Evolutionary conservation across 2,113 vertebrate genomes (phyloP).

Genomic region (Aegithalos caudatus): DNA sequence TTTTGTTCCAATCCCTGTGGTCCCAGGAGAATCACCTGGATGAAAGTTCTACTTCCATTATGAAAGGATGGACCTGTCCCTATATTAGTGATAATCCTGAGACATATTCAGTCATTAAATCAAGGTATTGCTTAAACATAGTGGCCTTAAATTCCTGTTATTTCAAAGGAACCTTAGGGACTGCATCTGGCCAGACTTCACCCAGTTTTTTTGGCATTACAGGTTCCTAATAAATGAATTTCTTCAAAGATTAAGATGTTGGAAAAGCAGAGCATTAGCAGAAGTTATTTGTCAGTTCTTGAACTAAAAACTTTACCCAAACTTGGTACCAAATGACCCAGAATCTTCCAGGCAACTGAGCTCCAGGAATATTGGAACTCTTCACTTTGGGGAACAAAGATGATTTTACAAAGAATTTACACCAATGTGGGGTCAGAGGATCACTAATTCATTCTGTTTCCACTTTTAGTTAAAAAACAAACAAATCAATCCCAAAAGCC

Average conservation of each 20-base stretch:
- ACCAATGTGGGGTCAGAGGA: neutral
- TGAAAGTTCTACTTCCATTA: neutral
- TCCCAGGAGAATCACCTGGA: neutral
- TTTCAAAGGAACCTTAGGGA: neutral
- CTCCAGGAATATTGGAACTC: neutral
- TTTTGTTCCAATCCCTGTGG: neutral
- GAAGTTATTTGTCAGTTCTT: neutral
- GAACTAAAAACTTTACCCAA: neutral
- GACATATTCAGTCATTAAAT: neutral
- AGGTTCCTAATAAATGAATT: neutral
- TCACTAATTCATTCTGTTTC: neutral
- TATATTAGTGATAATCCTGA: neutral
- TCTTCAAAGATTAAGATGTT: neutral
- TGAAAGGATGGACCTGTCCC: neutral
- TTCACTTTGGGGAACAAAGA: neutral
- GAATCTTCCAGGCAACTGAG: neutral
- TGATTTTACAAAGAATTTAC: neutral
- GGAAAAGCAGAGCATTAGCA: neutral
- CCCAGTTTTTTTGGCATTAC: neutral
- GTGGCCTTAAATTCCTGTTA: neutral
- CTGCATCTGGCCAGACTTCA: neutral
- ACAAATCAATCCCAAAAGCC: neutral
- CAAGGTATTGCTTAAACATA: neutral
- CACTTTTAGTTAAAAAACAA: neutral
- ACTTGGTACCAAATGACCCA: neutral